Conservation (phyloP, 2,888 invertebrate genomes). For the Trisateles emortualis region DNA sequence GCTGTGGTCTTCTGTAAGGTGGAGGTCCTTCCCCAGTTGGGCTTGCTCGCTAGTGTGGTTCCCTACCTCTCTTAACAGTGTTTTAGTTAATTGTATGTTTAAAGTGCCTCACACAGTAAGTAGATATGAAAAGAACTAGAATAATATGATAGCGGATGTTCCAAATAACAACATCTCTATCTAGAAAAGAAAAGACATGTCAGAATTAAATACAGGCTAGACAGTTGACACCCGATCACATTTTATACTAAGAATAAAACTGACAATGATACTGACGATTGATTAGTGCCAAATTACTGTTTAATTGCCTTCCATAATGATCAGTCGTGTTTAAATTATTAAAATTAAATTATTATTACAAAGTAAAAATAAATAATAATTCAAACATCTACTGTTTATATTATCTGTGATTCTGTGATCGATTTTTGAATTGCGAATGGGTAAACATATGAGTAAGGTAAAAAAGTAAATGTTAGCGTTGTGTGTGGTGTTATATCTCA, state of each 20-base stretch:
- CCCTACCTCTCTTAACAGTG: too few species aligned
- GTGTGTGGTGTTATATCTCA: conserved; percentile 2
- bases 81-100: too few species aligned
- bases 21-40: too few species aligned
- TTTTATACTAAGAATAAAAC: conserved; percentile 36
- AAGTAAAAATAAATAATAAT: too few species aligned
- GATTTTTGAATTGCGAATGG: conserved; percentile 1
- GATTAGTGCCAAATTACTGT: conserved; percentile 43
- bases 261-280: conserved; percentile 36
- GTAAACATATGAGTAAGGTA: conserved; percentile 19
- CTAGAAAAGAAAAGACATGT: conserved; percentile 3
- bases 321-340: conserved; percentile 28
- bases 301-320: conserved; percentile 30
- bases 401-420: too few species aligned
- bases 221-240: conserved; percentile 19
- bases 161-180: not conserved
- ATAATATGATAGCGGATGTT: too few species aligned
- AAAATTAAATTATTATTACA: too few species aligned
- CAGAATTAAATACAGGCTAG: conserved; percentile 10
- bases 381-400: too few species aligned
- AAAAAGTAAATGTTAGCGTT: not conserved
- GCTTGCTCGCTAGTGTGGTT: too few species aligned
- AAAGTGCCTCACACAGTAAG: too few species aligned
- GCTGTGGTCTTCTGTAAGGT: too few species aligned
- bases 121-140: too few species aligned